A percentile compares a stretch with the other conserved stretches of the same genome.
phyloP scores from a whole-genome alignment of 2,888 invertebrate genomes.

The Silvanus unidentatus region DNA sequence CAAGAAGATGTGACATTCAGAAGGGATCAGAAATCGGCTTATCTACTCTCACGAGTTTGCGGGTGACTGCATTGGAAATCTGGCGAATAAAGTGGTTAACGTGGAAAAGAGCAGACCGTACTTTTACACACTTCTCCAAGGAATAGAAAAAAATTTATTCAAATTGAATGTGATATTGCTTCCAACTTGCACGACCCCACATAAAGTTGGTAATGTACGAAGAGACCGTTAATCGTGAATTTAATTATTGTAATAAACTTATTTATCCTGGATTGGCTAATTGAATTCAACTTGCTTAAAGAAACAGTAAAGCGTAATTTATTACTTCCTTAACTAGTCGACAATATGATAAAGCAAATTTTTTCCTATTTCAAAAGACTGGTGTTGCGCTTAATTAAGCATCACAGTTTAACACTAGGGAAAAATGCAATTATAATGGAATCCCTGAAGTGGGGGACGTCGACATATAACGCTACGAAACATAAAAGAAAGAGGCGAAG shows the following conservation, averaged over 20 bases:
- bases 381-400: constrained; percentile 41
- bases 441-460: constrained; percentile 39
- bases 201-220: too few relatives aligned
- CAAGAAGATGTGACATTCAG: constrained; percentile 29
- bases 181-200: too few relatives aligned
- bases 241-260: too few relatives aligned
- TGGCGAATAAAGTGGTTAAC: constrained; percentile 34
- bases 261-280: constrained; percentile 6
- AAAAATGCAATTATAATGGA: constrained; percentile 46
- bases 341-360: too few relatives aligned
- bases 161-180: too few relatives aligned
- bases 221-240: too few relatives aligned
- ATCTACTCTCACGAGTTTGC: constrained; percentile 35
- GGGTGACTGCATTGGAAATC: constrained; percentile 34
- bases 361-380: too few relatives aligned
- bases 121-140: not conserved
- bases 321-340: too few relatives aligned
- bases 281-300: constrained; percentile 7
- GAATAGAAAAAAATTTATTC: too few relatives aligned
- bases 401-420: constrained; percentile 30
- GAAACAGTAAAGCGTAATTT: too few relatives aligned
- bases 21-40: constrained; percentile 37
- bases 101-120: constrained; percentile 16
- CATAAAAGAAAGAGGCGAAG: too few relatives aligned
- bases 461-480: too few relatives aligned